Base-by-base conservation (phyloP, 2,888 invertebrate genomes). In the Rhyacophila evoluta region DNA sequence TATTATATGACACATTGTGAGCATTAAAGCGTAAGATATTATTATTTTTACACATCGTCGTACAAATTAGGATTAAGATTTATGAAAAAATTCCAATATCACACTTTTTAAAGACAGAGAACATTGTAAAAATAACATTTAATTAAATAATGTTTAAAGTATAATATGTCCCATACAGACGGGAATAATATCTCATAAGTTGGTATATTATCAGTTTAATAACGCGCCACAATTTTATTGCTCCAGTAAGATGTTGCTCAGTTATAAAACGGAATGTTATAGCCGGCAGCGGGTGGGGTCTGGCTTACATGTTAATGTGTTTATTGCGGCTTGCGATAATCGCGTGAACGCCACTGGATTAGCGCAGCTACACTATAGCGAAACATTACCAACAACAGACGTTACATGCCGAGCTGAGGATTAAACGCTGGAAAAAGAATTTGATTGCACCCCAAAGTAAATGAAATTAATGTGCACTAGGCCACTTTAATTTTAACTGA, bases 181-280 rank as follows among this genome's bases (percentile, higher is more conserved):
- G n/a, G n/a, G n/a, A n/a, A n/a, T 33, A 33, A 33, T 33, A 33
- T 33, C 29, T 6, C 29, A n/a, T n/a, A n/a, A n/a, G n/a, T n/a
- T n/a, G n/a, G 29, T 33, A 4, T 33, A 33, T 33, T 55, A 19
- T 55, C 19, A 55, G 12, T 19, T 55, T 55, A 55, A 19, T 55
- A 55, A 10, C 55, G 55, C 55, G 19, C 25, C 55, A 25, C 19
- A 55, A 8, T 55, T 55, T 55, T 15, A 55, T 55, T 15, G 19
- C 15, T 10, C 15, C 55, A 55, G 25, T 19, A 55, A 55, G 55
- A 55, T 55, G 55, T 55, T 55, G 55, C 19, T 55, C 25, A 55
- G 55, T 55, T 55, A 55, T 55, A 55, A 55, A 55, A 19, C 55
- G 55, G 19, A 55, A 55, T 55, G 55, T 55, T 55, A 55, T 55